These are phyloP conservation scores for Sander lucioperca DNA, from an alignment of 2,113 vertebrate species.

Conservation along the genomic window DNA sequence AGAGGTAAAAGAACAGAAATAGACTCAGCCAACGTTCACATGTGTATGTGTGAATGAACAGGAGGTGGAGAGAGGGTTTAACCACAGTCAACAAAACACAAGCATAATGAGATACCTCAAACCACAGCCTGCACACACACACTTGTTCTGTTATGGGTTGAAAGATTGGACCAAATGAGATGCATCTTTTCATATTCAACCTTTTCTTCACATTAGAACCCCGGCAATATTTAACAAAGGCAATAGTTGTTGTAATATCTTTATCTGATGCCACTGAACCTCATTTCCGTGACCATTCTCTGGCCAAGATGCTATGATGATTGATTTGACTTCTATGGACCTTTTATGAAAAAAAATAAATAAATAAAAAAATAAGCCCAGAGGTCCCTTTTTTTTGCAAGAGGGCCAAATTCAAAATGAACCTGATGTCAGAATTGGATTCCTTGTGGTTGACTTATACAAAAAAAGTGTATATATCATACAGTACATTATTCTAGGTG, in stretches of 20 bases:
- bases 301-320: background rate
- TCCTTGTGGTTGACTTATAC: too few species aligned
- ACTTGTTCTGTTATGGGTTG: background rate
- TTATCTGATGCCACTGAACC: background rate
- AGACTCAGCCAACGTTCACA: slow-evolving; percentile 15
- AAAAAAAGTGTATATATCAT: too few species aligned
- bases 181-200: background rate
- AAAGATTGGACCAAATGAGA: slow-evolving; percentile 7
- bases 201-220: background rate
- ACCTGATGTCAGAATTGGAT: too few species aligned
- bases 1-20: slow-evolving; percentile 68
- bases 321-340: background rate
- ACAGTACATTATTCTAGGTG: too few species aligned
- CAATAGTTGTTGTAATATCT: background rate
- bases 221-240: background rate
- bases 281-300: background rate
- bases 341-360: background rate
- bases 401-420: background rate
- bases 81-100: background rate
- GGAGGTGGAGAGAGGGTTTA: slow-evolving; percentile 5
- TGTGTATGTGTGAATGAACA: slow-evolving; percentile 24
- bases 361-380: background rate
- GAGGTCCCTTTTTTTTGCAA: background rate
- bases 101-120: slow-evolving; percentile 5
- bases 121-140: background rate